Base-by-base conservation (phyloP, 2,797 vertebrate genomes). In the Zenarchopterus dispar region DNA sequence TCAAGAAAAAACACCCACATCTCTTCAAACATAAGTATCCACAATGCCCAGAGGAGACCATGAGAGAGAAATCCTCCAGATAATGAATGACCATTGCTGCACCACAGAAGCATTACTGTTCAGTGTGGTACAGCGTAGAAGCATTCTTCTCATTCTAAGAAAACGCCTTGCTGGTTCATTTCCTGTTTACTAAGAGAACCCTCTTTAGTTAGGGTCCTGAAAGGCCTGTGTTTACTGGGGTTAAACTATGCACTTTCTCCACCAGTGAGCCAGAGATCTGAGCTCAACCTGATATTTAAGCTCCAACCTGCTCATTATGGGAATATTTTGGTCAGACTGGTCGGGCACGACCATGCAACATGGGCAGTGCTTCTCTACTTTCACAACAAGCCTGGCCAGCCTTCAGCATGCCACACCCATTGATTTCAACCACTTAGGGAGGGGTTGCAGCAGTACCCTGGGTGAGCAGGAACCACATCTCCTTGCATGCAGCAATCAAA, bases 181-280 rank as follows among this genome's bases (percentile, higher is more conserved):
- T 96, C 95, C 94, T 95, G 93, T 95, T 95, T 95, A 93, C 90
- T 80, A 82, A 89, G 73, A 46, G 41, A 80, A 75, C 77, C 90
- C 84, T 72, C 83, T 88, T 75, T 72, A 89, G 89, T 87, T 88
- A 84, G 84, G 87, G 89, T 86, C 85, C 75, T 86, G 78, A 81
- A 86, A 90, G 81, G 84, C 75, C 88, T 88, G 88, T 93, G 89
- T 94, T 94, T 92, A 93, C 91, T 75, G 82, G 70, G 80, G 78
- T 81, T 79, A 80, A 91, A 86, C 89, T 92, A 89, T 91, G 86
- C 86, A 89, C 90, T 90, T 88, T 89, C 89, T 88, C 86, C 73
- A 79, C 82, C 87, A 88, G 64, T 50, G 70, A 86, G 89, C 89
- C 89, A 87, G 75, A 91, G 82, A 90, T 92, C 90, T 82, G 80